Evolutionary conservation across 1,140 invertebrate genomes (phyloP).

Genomic region (Caenorhabditis brenneri): DNA sequence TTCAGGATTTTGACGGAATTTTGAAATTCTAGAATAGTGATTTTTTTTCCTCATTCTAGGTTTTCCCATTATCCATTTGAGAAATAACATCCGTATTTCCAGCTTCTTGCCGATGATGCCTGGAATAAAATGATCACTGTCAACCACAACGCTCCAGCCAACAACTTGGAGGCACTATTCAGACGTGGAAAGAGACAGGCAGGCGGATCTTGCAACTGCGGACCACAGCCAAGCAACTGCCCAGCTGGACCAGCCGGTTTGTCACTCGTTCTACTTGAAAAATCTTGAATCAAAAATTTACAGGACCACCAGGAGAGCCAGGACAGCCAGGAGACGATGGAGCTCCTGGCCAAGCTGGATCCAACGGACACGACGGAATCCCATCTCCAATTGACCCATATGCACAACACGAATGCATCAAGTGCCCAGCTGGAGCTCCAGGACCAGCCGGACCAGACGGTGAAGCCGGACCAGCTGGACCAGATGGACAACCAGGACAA

Average conservation of each 20-base stretch:
- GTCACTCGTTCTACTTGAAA: no score
- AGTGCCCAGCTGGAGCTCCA: slow-evolving; percentile 34
- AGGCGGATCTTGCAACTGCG: slow-evolving; percentile 35
- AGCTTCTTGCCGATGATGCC: slow-evolving; percentile 32
- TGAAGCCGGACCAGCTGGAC: slow-evolving; percentile 28
- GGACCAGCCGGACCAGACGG: slow-evolving; percentile 31
- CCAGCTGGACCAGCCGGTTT: slow-evolving; percentile 46
- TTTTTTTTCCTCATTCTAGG: no score
- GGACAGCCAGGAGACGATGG: slow-evolving; percentile 37
- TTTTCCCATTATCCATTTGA: not conserved
- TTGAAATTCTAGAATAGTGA: no score
- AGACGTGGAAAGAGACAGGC: slow-evolving; percentile 18
- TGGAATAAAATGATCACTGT: slow-evolving; percentile 37
- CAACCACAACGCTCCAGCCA: not conserved
- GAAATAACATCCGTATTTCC: not conserved
- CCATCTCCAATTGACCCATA: slow-evolving; percentile 24
- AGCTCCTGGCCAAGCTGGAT: slow-evolving; percentile 33
- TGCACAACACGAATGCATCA: slow-evolving; percentile 28
- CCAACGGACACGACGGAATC: slow-evolving; percentile 4
- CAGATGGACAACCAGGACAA: not conserved
- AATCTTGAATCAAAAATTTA: no score
- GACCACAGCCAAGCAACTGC: slow-evolving; percentile 46
- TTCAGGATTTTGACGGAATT: not conserved
- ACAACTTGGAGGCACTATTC: not conserved
- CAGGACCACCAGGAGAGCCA: slow-evolving; percentile 18